phyloP scores from a whole-genome alignment of 2,797 vertebrate genomes.

The Falco peregrinus region DNA sequence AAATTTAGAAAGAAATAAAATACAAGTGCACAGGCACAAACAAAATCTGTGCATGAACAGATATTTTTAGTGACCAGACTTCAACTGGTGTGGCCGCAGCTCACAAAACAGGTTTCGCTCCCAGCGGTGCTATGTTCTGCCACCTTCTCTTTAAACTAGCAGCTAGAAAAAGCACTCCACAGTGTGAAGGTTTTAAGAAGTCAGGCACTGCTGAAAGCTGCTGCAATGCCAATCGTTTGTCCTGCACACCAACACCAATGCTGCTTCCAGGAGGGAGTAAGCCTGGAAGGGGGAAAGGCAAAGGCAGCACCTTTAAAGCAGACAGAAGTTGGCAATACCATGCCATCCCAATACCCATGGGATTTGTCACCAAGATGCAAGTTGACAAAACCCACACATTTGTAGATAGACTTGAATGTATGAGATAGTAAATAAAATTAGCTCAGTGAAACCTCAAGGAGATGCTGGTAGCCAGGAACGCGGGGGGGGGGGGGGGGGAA shows the following conservation, averaged over 20 bases:
- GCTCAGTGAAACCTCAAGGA: background rate
- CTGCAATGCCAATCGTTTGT: background rate
- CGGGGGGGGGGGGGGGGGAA: rapidly evolving
- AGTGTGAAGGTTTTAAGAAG: background rate
- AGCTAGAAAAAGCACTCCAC: background rate
- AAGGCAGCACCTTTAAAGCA: background rate
- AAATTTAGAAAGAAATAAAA: background rate
- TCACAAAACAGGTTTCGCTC: background rate
- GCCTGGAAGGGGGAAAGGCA: background rate
- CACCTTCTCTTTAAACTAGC: background rate
- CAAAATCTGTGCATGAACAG: background rate
- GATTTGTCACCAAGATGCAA: background rate
- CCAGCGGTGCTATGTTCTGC: background rate
- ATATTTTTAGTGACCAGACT: background rate
- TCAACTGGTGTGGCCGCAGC: background rate
- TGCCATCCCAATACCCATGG: background rate
- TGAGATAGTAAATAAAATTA: background rate
- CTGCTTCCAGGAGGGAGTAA: background rate
- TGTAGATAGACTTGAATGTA: background rate
- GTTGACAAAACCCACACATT: background rate
- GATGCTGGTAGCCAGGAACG: background rate
- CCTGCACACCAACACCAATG: background rate
- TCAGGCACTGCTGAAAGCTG: background rate
- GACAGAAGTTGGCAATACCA: background rate
- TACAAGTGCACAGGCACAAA: background rate